Evolutionary conservation across 1,140 invertebrate species (phyloP).

Genomic region (Polypedilum vanderplanki): DNA sequence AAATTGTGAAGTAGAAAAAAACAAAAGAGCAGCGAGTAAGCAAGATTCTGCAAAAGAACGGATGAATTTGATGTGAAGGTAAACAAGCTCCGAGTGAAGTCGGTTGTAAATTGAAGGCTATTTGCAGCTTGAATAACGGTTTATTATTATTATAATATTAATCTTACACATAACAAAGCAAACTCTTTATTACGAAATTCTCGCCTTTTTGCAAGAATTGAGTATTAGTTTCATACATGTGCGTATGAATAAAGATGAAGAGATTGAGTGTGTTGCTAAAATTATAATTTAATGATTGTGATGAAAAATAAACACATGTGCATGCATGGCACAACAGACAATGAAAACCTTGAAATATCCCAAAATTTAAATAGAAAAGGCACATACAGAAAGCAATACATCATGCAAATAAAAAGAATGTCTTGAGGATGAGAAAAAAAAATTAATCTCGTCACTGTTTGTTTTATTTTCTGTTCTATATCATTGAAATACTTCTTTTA

Average conservation of each 20-base stretch:
- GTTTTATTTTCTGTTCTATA: not conserved
- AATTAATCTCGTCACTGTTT: too few species aligned
- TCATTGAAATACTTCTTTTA: not conserved
- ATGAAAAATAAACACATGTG: slow-evolving; percentile 4
- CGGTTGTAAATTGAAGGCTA: not conserved
- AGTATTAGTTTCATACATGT: slow-evolving; percentile 2
- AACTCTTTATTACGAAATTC: not conserved
- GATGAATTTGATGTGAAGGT: slow-evolving; percentile 15
- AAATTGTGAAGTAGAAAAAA: too few species aligned
- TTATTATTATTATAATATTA: not conserved
- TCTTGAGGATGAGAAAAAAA: not conserved
- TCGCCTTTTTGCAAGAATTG: not conserved
- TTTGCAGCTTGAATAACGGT: slow-evolving; percentile 8
- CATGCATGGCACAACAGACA: not conserved
- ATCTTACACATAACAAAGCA: not conserved
- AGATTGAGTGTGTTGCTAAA: not conserved
- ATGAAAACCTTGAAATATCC: not conserved
- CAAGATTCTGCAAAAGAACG: not conserved
- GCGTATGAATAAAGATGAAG: not conserved
- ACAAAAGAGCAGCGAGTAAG: not conserved
- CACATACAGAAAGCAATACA: not conserved
- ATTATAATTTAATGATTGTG: slow-evolving; percentile 28
- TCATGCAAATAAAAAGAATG: not conserved
- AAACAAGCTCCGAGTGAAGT: not conserved
- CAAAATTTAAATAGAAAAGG: not conserved